Percentiles rank a stretch among this genome's conserved stretches.
These are phyloP conservation scores for Pantherophis vulpinus DNA, from an alignment of 2,797 vertebrate species.

Conservation along the genomic window DNA sequence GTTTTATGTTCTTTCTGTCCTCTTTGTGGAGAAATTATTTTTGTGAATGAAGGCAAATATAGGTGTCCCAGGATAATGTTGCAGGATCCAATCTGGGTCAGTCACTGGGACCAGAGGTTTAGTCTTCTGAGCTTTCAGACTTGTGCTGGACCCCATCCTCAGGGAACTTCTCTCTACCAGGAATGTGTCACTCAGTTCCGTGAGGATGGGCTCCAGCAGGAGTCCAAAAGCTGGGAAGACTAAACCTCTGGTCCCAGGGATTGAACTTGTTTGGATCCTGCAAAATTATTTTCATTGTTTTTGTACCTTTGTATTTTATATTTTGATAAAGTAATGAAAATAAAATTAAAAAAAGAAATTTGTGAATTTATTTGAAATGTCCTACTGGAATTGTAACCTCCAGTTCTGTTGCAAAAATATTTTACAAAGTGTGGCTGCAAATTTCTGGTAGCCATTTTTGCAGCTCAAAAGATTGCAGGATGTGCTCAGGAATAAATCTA, in stretches of 20 bases:
- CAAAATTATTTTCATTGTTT: background rate
- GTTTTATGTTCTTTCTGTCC: background rate
- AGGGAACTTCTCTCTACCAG: background rate
- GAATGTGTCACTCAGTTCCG: background rate
- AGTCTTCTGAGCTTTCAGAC: background rate
- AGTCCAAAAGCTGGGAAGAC: background rate
- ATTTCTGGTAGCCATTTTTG: constrained; percentile 21
- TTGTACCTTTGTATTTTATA: background rate
- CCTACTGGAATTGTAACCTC: background rate
- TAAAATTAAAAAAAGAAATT: background rate
- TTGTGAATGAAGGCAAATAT: background rate
- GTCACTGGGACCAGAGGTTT: background rate
- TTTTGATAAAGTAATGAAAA: background rate
- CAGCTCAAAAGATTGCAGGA: background rate
- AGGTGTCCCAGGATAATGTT: background rate
- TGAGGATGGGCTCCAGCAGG: background rate
- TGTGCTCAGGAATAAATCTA: background rate
- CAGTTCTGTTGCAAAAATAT: background rate
- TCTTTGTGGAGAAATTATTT: background rate
- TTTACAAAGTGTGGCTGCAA: background rate
- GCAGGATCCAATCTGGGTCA: background rate
- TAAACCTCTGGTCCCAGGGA: background rate
- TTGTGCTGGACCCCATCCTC: background rate
- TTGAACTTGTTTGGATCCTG: background rate
- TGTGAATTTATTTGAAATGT: background rate